Base-by-base conservation (phyloP, 2,888 invertebrate species). In the Ctena decussata region DNA sequence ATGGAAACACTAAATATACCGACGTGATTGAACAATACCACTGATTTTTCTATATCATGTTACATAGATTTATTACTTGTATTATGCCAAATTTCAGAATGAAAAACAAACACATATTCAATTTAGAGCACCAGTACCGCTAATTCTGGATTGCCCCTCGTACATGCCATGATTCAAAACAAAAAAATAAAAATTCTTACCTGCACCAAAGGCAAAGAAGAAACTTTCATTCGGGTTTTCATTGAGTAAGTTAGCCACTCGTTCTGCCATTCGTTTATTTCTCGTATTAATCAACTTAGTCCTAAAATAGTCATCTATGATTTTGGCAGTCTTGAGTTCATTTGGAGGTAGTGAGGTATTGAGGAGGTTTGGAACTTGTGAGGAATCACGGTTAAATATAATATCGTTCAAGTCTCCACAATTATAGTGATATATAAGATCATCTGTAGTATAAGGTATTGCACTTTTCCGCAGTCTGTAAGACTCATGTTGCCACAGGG, bases 181-280 rank as follows among this genome's bases (percentile, higher is more conserved):
- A n/a, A n/a, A n/a, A n/a, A n/a, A n/a, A n/a, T n/a, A n/a, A n/a
- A n/a, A n/a, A n/a, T n/a, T 81, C 91, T 90, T 89, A 96, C 96
- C 96, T 90, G 96, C 96, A 85, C 97, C 97, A 89, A 97, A 96
- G 65, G 96, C 97, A 90, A 96, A 96, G 94, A 97, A 96, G 92
- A 96, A 96, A 77, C 95, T 96, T 77, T 95, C 93, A 72, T 96
- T 92, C 0, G 96, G 96, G 89, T 96, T 91, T n/a, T 93, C 91
- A 35, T 92, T 85, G n/a, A 97, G 93, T 60, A 96, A 93, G 72
- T 94, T 91, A 12, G 95, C 92, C 0, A 96, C 96, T 72, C 96
- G 92, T 46, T 94, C 91, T 12, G 96, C 96, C 96, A 97, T 97
- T 78, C 96, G 92, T 75, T 95, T 90, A 91, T 97, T 97, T 24